Conservation (phyloP, 2,888 invertebrate species). For the Dendrolimus houi region DNA sequence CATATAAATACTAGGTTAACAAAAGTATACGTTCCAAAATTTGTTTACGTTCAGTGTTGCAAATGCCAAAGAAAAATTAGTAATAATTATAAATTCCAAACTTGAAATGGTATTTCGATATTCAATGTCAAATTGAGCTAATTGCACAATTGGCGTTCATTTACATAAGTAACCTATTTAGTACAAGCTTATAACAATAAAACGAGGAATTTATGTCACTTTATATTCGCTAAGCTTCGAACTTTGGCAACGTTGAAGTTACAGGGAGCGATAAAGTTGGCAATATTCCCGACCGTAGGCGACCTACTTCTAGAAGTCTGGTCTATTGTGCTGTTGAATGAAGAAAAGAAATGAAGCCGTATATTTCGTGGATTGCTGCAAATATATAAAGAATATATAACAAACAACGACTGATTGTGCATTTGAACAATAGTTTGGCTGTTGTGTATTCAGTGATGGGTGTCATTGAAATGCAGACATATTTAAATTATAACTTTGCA, state of each 20-base stretch:
- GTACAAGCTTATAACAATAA: neutral
- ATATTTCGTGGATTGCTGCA: neutral
- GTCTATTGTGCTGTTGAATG: conserved; percentile 1
- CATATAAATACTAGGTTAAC: too few relatives aligned
- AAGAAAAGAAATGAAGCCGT: neutral
- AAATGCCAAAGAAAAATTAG: too few relatives aligned
- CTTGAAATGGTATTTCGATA: too few relatives aligned
- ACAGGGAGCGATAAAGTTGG: conserved; percentile 18
- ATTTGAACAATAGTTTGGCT: neutral
- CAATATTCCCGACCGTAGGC: conserved; percentile 21
- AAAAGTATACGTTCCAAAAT: too few relatives aligned
- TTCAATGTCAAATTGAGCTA: too few relatives aligned
- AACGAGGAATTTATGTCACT: neutral
- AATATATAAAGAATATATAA: neutral
- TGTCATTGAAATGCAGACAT: too few relatives aligned
- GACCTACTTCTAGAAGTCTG: conserved; percentile 19
- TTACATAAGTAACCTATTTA: neutral
- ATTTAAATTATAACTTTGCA: too few relatives aligned
- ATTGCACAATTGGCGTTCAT: too few relatives aligned
- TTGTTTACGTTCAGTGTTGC: too few relatives aligned
- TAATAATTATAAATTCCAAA: too few relatives aligned
- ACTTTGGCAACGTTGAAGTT: conserved; percentile 23
- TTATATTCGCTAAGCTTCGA: conserved; percentile 12
- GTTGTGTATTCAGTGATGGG: too few relatives aligned
- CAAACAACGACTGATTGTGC: neutral